phyloP scores from a whole-genome alignment of 2,113 vertebrate species.

The Notechis scutatus region DNA sequence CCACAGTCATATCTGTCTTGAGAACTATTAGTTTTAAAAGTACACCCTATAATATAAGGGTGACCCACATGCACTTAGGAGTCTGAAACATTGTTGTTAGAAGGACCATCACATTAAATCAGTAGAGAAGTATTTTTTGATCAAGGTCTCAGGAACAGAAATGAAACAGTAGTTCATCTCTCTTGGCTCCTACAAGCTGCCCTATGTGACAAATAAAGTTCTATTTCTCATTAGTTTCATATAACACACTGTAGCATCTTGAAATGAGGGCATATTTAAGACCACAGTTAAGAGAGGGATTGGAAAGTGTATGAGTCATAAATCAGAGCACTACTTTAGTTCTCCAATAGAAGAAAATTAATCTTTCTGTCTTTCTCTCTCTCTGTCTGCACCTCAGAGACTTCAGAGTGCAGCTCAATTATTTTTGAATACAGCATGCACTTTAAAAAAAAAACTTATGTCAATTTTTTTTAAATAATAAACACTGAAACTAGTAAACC shows the following conservation, averaged over 20 bases:
- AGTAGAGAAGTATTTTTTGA: conserved; percentile 19
- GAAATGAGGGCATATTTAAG: conserved; percentile 23
- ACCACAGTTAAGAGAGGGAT: conserved; percentile 6
- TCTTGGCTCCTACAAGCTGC: conserved; percentile 12
- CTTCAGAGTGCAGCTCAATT: conserved; percentile 32
- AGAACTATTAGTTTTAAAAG: not conserved
- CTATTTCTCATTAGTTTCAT: conserved; percentile 10
- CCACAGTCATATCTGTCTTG: not conserved
- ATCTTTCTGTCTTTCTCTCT: conserved; percentile 22
- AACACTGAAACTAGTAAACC: not conserved
- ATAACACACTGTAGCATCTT: conserved; percentile 4
- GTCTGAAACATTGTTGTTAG: not conserved
- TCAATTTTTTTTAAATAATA: conserved; percentile 3
- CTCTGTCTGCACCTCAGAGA: conserved; percentile 10
- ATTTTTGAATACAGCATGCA: conserved; percentile 21
- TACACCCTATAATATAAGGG: not conserved
- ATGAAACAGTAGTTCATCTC: conserved; percentile 23
- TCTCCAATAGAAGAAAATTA: conserved; percentile 27
- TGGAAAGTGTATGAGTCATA: conserved; percentile 15
- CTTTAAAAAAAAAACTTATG: not conserved
- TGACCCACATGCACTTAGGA: not conserved
- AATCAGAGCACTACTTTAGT: conserved; percentile 15
- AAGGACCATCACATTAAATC: not conserved
- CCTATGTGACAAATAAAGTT: conserved; percentile 38
- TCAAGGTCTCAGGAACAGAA: conserved; percentile 23